phyloP scores from a whole-genome alignment of 1,140 invertebrate species.

The Drosophila mojavensis region DNA sequence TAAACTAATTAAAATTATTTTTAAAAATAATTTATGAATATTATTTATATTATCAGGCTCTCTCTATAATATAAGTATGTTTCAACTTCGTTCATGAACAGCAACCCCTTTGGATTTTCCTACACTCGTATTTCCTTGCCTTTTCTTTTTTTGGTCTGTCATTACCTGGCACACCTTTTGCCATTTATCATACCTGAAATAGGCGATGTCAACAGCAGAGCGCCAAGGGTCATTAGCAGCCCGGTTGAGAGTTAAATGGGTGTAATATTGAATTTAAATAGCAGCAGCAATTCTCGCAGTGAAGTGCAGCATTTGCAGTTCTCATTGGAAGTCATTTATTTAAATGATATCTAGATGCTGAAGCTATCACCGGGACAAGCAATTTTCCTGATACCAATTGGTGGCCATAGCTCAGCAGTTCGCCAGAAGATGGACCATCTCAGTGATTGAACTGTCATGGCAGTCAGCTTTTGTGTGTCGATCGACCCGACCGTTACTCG shows the following conservation, averaged over 20 bases:
- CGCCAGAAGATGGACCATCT: slow-evolving; percentile 56
- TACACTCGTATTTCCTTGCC: not conserved
- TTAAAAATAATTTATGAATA: too few relatives aligned
- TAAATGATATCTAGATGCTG: not conserved
- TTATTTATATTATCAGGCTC: too few relatives aligned
- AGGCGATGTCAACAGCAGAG: slow-evolving; percentile 56
- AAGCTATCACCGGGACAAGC: not conserved
- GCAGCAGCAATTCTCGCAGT: slow-evolving; percentile 24
- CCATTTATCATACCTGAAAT: slow-evolving; percentile 62
- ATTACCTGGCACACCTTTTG: slow-evolving; percentile 50
- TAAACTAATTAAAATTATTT: too few relatives aligned
- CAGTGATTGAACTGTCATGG: slow-evolving; percentile 74
- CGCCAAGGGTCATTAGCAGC: slow-evolving; percentile 46
- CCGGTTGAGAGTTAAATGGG: not conserved
- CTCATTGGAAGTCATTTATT: slow-evolving; percentile 18
- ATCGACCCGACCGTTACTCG: slow-evolving; percentile 26
- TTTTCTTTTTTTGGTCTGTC: slow-evolving; percentile 29
- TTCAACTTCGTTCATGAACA: not conserved
- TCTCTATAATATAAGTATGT: not conserved
- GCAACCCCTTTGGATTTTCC: slow-evolving; percentile 20
- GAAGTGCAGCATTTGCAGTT: slow-evolving; percentile 12
- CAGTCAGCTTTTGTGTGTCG: slow-evolving; percentile 55
- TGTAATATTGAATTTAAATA: slow-evolving; percentile 42
- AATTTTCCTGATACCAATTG: slow-evolving; percentile 34
- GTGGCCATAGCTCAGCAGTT: slow-evolving; percentile 49